Conservation (phyloP, 2,113 vertebrate genomes). For the Poeciliopsis prolifica region DNA sequence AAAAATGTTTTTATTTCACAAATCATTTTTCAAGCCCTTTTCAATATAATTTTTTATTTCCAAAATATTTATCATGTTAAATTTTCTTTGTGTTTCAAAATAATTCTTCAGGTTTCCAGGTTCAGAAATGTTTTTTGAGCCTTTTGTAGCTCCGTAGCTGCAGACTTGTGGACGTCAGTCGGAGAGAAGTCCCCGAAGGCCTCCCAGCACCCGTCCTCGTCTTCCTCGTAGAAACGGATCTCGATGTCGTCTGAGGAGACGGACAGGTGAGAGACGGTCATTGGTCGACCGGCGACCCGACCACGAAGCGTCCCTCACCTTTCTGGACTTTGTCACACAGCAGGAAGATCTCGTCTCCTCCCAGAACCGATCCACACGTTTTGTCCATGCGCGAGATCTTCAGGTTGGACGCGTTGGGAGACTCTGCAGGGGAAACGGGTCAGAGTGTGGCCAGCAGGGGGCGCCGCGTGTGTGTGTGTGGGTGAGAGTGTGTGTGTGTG, state of each 20-base stretch:
- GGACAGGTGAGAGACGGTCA: background rate
- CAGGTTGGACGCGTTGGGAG: conserved; percentile 95
- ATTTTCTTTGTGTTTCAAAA: too few species aligned
- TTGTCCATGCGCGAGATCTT: conserved; percentile 98
- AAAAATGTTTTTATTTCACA: too few species aligned
- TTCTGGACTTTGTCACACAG: conserved; percentile 99
- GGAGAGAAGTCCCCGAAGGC: conserved; percentile 95
- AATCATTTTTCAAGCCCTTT: too few species aligned
- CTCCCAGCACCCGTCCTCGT: conserved; percentile 91
- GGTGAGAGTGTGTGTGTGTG: too few species aligned
- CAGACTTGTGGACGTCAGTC: conserved; percentile 93
- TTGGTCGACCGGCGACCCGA: too few species aligned
- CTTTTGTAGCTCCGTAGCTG: too few species aligned
- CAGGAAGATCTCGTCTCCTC: conserved; percentile 96
- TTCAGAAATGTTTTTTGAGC: too few species aligned
- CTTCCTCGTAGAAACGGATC: conserved; percentile 94
- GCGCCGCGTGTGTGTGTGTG: too few species aligned
- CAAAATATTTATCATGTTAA: too few species aligned
- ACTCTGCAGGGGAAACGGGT: conserved; percentile 78
- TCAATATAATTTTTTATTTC: too few species aligned
- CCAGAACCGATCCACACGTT: conserved; percentile 90
- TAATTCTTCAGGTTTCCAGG: too few species aligned
- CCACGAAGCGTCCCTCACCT: conserved; percentile 76
- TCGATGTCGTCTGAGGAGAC: conserved; percentile 90
- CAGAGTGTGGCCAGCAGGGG: background rate